A percentile compares a stretch with the other conserved stretches of the same genome.
These are phyloP conservation scores for Eristalis intricaria DNA, from an alignment of 2,888 invertebrate genomes.

Conservation along the genomic window DNA sequence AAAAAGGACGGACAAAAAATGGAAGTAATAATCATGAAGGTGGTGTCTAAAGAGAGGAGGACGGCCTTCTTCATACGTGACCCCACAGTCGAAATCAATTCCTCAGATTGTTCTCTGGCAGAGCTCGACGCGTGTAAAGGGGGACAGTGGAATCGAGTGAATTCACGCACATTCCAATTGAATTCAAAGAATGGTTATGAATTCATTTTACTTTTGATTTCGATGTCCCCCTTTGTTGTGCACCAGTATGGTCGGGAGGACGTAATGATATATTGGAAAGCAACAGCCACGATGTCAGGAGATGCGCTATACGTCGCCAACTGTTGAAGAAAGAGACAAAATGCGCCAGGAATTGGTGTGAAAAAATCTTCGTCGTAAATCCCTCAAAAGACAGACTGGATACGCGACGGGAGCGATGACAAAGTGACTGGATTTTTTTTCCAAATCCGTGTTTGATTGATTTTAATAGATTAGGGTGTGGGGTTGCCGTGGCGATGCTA, in stretches of 20 bases:
- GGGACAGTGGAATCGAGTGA: conserved; percentile 61
- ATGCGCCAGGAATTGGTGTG: conserved; percentile 46
- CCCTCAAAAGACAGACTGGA: conserved; percentile 1
- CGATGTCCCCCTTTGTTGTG: conserved; percentile 47
- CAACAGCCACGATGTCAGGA: conserved; percentile 38
- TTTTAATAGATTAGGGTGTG: conserved; percentile 38
- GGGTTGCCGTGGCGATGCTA: background rate
- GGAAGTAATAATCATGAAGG: conserved; percentile 53
- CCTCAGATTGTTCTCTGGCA: conserved; percentile 29
- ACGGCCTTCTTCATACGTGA: conserved; percentile 48
- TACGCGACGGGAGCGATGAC: conserved; percentile 43
- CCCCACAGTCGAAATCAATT: conserved; percentile 67
- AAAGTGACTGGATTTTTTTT: conserved; percentile 59
- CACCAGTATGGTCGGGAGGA: conserved; percentile 13
- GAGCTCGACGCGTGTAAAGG: background rate
- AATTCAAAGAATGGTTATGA: conserved; percentile 63
- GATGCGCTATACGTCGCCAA: conserved; percentile 28
- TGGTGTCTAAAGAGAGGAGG: conserved; percentile 46
- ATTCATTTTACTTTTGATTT: conserved; percentile 48
- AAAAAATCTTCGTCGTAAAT: conserved; percentile 36
- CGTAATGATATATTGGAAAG: conserved; percentile 63
- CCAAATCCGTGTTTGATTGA: conserved; percentile 36
- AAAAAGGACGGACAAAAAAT: conserved; percentile 41
- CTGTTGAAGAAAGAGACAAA: conserved; percentile 4
- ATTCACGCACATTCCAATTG: conserved; percentile 72